Percentiles rank a stretch among this genome's conserved stretches.
phyloP scores from a whole-genome alignment of 2,113 vertebrate genomes.

The Picathartes gymnocephalus region DNA sequence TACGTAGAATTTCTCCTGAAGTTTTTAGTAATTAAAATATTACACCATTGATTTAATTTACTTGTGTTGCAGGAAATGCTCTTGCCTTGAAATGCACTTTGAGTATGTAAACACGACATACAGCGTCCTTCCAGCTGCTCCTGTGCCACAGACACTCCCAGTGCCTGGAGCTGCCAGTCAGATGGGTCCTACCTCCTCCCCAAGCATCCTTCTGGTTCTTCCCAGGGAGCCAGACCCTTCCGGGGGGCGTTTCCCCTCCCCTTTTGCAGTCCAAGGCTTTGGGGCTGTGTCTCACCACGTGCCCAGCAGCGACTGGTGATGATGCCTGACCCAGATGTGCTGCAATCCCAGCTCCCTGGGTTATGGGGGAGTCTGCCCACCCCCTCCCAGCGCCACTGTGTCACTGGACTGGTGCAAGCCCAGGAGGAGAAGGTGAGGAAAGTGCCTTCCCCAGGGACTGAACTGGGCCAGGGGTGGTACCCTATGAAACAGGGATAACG shows the following conservation, averaged over 20 bases:
- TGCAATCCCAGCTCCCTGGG: background rate
- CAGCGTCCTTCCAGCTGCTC: background rate
- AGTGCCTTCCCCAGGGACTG: background rate
- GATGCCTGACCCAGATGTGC: background rate
- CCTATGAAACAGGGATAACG: accelerated
- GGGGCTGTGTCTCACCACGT: accelerated
- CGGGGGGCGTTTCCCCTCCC: background rate
- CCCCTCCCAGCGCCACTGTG: background rate
- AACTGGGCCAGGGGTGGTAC: accelerated
- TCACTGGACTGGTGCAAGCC: background rate
- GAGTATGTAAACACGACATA: background rate
- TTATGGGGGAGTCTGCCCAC: background rate
- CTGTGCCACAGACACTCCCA: background rate
- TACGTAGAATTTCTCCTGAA: background rate
- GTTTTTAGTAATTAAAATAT: constrained; percentile 38
- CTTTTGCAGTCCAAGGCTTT: background rate
- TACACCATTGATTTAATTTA: background rate
- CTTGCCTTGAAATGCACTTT: background rate
- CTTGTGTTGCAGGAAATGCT: background rate
- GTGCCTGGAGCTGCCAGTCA: background rate
- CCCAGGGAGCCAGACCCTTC: background rate
- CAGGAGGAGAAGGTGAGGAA: background rate
- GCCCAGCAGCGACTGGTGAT: accelerated
- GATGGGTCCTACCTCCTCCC: background rate
- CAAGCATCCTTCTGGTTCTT: background rate